Conservation (phyloP, 35 echinoderm and acorn worm species). For the Holothuria glaberrima region DNA sequence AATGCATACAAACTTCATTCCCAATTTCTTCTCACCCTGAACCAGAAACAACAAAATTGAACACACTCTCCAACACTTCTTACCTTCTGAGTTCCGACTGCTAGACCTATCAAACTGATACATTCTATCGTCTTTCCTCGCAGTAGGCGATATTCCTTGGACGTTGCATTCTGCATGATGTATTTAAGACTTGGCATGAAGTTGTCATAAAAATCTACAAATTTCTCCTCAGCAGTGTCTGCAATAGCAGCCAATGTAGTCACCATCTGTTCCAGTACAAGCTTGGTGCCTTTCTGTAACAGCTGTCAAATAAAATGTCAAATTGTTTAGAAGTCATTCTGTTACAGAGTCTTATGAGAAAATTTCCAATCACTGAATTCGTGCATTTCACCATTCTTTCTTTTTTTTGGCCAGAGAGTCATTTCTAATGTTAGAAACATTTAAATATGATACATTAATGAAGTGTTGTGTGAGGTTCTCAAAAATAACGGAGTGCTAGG, state of each 20-base stretch:
- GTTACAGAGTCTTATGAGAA: no score
- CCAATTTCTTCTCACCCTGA: background rate
- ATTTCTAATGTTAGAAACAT: no score
- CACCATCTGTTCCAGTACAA: constrained; percentile 98
- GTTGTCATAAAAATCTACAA: constrained; percentile 86
- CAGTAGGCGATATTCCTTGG: constrained; percentile 85
- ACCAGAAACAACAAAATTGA: background rate
- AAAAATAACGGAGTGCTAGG: no score
- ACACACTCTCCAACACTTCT: background rate
- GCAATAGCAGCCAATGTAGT: constrained; percentile 94
- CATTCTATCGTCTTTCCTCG: constrained; percentile 99
- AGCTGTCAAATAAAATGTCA: constrained; percentile 62
- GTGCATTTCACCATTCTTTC: no score
- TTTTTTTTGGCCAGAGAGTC: no score
- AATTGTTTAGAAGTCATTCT: no score
- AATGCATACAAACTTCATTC: no score
- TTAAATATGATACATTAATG: no score
- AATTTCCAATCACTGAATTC: no score
- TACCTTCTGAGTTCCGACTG: constrained; percentile 96
- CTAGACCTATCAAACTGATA: constrained; percentile 94
- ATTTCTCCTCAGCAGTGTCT: constrained; percentile 93
- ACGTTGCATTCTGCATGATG: constrained; percentile 93
- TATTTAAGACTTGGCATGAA: constrained; percentile 97
- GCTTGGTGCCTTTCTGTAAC: constrained; percentile 85
- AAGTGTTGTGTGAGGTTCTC: no score